Conservation (phyloP, 53 echinoderm and acorn worm species). For the Henricia sp. region DNA sequence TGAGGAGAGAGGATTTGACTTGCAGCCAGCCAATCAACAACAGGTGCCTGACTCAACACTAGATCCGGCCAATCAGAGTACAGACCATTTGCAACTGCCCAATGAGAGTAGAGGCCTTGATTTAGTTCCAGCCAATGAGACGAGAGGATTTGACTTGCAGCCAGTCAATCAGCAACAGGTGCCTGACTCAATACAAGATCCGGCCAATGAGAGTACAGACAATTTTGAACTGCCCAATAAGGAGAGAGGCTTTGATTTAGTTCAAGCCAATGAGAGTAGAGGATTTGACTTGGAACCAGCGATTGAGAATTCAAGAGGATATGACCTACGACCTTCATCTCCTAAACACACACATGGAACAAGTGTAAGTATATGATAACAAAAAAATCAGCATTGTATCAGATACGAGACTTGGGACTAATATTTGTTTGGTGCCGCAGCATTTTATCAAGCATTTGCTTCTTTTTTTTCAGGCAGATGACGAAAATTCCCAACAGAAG, state of each 20-base stretch:
- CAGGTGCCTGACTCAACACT: no score
- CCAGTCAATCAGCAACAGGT: conserved; percentile 51
- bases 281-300: conserved; percentile 62
- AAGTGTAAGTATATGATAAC: conserved; percentile 8
- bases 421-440: no score
- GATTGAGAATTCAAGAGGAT: conserved; percentile 54
- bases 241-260: conserved; percentile 49
- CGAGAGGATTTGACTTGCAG: conserved; percentile 66
- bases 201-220: conserved; percentile 69
- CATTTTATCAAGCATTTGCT: no score
- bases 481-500: conserved; percentile 55
- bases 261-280: conserved; percentile 43
- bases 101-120: neutral
- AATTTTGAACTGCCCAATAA: conserved; percentile 76
- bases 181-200: conserved; percentile 40
- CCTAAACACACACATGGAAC: neutral
- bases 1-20: no score
- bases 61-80: no score
- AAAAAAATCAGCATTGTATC: neutral
- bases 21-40: no score
- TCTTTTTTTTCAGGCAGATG: conserved; percentile 58
- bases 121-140: conserved; percentile 59
- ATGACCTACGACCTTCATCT: conserved; percentile 55
- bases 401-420: neutral
- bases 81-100: no score